Base-by-base conservation (phyloP, 2,888 invertebrate genomes). In the Xylocampa areola region DNA sequence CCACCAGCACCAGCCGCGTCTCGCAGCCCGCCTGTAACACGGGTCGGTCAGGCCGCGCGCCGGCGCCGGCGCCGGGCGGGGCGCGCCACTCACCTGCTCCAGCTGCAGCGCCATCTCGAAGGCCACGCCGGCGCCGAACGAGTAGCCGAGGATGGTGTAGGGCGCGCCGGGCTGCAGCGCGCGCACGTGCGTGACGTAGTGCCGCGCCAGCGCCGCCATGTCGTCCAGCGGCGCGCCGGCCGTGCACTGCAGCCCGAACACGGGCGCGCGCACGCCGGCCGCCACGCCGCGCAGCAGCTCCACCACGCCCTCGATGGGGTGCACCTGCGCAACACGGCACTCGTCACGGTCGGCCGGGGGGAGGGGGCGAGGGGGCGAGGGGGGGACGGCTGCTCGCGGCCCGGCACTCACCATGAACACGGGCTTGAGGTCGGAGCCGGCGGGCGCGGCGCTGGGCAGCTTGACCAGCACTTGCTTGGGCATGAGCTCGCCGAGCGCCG, bases 61-160 rank as follows among this genome's bases (percentile, higher is more conserved):
- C n/a, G n/a, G n/a, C n/a, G n/a, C n/a, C n/a, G n/a, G n/a, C 6
- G 16, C 13, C 4, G 29, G n/a, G n/a, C n/a, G n/a, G n/a, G 11
- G 11, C 14, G 4, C 25, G 0, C 2, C 2, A 25, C 40, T 45
- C 33, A 90, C 91, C 69, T 94, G 91, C 84, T 98, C 97, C 49
- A 99, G 92, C 85, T 97, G 97, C 25, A 97, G 91, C 19, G 97
- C 97, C 96, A 99, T 99, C 94, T 99, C 99, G 87, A 98, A 98
- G 13, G 98, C 98, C 27, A 99, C 97, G 75, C 97, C 96, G 33
- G 98, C 98, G 63, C 99, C 99, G 89, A 98, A 99, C 0, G 99
- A 99, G 92, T 99, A 99, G 1, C 99, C 99, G 36, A 97, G 96
- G 67, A 99, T 92, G 44, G 96, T 95, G 94, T 98, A 99, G 2